Evolutionary conservation across 2,797 vertebrate species (phyloP), one percentile per base, ranked within the genome.

Genomic region (Vireo griseus): DNA sequence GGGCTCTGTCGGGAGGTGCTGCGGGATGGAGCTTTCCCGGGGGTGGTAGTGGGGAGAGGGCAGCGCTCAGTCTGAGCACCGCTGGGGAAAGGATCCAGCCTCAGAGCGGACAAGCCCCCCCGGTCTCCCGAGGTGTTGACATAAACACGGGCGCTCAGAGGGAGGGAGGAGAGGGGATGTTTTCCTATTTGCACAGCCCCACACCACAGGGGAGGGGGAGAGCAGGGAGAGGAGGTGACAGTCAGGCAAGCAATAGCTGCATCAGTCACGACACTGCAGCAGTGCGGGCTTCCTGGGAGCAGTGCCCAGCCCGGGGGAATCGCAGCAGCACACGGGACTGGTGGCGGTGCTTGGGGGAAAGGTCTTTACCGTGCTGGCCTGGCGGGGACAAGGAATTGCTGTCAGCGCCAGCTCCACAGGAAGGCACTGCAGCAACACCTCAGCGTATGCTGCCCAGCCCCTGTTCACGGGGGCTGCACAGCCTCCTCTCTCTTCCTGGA

Each of bases 251-350:
- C 88, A 62, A 4, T 66, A 83, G 92, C 88, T 97, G 92, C 94
- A 95, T 66, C 90, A 93, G 77, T 86, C 90, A n/a, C 76, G 65
- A 79, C 93, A 85, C 91, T 97, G 96, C 95, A 96, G 95, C 93
- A 95, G 90, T 88, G 95, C 86, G 88, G 83, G 93, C 74, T 89
- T 85, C 92, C 90, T 47, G 90, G 77, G 77, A 88, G 96, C 92
- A 86, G 82, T 75, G 94, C 95, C 87, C 86, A 52, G 82, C 82
- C n/a, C 11, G 17, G 29, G 76, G 66, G 83, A 52, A 63, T 13
- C 15, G 72, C 85, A 44, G 91, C 39, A 19, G 58, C 83, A 35
- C 76, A 10, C 6, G 10, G 65, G 48, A 20, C 69, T 25, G 59
- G 20, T 61, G 71, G 29, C 1, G 0, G 59, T 47, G 88, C 52